phyloP scores from a whole-genome alignment of 2,113 vertebrate genomes.

The Nibea coibor region DNA sequence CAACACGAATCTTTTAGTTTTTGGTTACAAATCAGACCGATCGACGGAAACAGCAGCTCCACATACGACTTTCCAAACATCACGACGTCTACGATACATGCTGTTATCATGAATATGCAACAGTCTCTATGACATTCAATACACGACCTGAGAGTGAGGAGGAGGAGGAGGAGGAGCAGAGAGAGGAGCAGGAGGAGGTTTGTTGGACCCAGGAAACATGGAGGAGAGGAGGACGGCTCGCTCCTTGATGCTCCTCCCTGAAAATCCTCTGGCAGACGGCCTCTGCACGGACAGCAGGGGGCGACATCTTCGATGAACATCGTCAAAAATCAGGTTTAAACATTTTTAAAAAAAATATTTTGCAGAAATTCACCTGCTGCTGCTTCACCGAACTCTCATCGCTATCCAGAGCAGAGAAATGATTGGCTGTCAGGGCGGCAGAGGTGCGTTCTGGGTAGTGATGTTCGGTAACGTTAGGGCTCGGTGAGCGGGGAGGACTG shows the following conservation, averaged over 20 bases:
- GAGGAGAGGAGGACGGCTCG: conserved; percentile 90
- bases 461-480: conserved; percentile 66
- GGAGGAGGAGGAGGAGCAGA: conserved; percentile 14
- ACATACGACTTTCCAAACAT: background rate
- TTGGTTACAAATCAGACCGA: background rate
- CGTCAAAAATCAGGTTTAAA: background rate
- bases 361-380: conserved; percentile 86
- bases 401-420: conserved; percentile 49
- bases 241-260: conserved; percentile 92
- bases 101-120: background rate
- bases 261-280: conserved; percentile 88
- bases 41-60: background rate
- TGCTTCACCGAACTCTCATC: conserved; percentile 83
- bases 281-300: conserved; percentile 74
- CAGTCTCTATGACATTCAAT: background rate
- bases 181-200: conserved; percentile 46
- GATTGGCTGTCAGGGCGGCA: background rate
- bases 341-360: background rate
- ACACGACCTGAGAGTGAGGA: conserved; percentile 56
- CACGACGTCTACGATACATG: background rate
- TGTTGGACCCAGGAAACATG: conserved; percentile 86
- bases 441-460: conserved; percentile 71
- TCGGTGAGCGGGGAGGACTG: conserved; percentile 32
- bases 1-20: too few species aligned
- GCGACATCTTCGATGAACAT: background rate